These are phyloP conservation scores for Xiphydria camelus DNA, from an alignment of 2,888 invertebrate species.

Conservation along the genomic window DNA sequence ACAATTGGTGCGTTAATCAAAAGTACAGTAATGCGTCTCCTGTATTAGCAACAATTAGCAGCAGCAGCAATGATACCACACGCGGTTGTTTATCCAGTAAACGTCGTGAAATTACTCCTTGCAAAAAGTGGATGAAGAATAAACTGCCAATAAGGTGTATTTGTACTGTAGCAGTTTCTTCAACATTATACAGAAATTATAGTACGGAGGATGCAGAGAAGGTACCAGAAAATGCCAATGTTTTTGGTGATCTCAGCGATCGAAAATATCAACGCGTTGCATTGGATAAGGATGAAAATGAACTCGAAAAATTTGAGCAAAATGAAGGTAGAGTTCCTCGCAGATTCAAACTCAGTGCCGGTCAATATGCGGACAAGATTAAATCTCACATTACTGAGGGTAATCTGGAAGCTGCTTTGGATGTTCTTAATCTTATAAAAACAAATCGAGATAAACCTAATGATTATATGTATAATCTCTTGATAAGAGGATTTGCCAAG, in stretches of 20 bases:
- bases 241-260: conserved; percentile 40
- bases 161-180: too few species aligned
- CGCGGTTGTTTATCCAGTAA: too few species aligned
- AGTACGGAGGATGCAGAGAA: conserved; percentile 2
- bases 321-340: conserved; percentile 28
- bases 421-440: conserved; percentile 78
- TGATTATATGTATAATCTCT: conserved; percentile 76
- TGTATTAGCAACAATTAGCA: too few species aligned
- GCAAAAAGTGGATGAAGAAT: too few species aligned
- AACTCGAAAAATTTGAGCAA: conserved; percentile 38
- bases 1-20: too few species aligned
- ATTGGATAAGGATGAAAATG: conserved; percentile 40
- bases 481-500: conserved; percentile 82
- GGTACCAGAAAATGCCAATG: conserved; percentile 25
- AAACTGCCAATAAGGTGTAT: too few species aligned
- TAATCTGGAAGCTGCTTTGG: conserved; percentile 76
- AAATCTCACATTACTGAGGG: conserved; percentile 68
- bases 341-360: conserved; percentile 60
- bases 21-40: too few species aligned
- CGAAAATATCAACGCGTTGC: conserved; percentile 31
- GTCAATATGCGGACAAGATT: conserved; percentile 73
- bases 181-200: too few species aligned
- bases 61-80: too few species aligned
- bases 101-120: too few species aligned
- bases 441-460: conserved; percentile 79